A percentile compares a stretch with the other conserved stretches of the same genome.
phyloP scores from a whole-genome alignment of 2,797 vertebrate species.

The Trematomus bernacchii region DNA sequence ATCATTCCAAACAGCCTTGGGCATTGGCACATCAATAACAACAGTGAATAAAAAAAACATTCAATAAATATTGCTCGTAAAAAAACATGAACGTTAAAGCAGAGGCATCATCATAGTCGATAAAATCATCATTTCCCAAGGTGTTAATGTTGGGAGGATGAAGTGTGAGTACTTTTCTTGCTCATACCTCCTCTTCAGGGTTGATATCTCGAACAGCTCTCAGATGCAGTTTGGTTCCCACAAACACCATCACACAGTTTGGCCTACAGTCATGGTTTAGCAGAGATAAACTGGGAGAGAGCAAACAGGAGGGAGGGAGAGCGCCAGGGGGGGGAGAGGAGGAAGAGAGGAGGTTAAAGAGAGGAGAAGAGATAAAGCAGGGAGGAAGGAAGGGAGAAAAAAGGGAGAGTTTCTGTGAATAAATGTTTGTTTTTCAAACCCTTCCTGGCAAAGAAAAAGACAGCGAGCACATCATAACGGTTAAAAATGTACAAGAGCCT shows the following conservation, averaged over 20 bases:
- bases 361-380: background rate
- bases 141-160: constrained; percentile 26
- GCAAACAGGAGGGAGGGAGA: constrained; percentile 31
- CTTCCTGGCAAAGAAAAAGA: background rate
- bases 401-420: constrained; percentile 5
- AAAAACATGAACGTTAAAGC: constrained; percentile 27
- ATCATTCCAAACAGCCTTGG: constrained; percentile 16
- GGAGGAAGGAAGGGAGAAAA: background rate
- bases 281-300: constrained; percentile 90
- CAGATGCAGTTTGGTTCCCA: constrained; percentile 89
- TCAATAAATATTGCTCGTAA: constrained; percentile 35
- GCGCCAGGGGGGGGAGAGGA: background rate
- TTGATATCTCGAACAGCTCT: constrained; percentile 88
- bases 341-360: background rate
- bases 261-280: constrained; percentile 97
- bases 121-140: constrained; percentile 16
- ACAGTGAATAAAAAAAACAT: constrained; percentile 21
- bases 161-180: constrained; percentile 5
- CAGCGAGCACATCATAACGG: background rate
- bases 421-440: constrained; percentile 11
- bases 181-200: constrained; percentile 91
- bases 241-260: constrained; percentile 95
- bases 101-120: background rate
- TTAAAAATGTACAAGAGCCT: constrained; percentile 20
- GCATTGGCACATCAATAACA: constrained; percentile 23